Evolutionary conservation across 2,888 invertebrate species (phyloP).

Genomic region (Molanna angustata): DNA sequence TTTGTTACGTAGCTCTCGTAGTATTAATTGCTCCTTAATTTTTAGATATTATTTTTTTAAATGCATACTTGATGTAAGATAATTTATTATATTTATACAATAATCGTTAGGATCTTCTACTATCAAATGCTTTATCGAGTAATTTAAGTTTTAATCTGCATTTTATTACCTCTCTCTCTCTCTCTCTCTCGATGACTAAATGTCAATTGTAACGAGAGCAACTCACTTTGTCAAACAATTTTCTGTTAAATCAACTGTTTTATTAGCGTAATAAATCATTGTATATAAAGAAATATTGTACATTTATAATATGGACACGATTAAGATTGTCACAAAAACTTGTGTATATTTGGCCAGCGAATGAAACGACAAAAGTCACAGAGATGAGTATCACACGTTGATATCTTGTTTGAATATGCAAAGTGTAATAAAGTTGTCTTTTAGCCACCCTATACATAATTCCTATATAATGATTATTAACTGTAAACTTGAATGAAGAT

Average conservation of each 20-base stretch:
- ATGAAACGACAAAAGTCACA: too few species aligned
- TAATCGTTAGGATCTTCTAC: not conserved
- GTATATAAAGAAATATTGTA: conserved; percentile 23
- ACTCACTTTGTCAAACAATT: not conserved
- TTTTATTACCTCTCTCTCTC: too few species aligned
- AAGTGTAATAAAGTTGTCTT: not conserved
- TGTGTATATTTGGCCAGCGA: conserved; percentile 17
- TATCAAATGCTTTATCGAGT: not conserved
- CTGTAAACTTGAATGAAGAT: conserved; percentile 15
- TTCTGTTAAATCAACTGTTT: not conserved
- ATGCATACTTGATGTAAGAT: not conserved
- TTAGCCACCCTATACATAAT: not conserved
- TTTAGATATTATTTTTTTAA: conserved; percentile 10
- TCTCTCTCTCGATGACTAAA: not conserved
- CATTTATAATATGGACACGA: conserved; percentile 23
- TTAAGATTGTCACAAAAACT: conserved; percentile 17
- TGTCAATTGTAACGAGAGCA: not conserved
- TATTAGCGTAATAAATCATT: conserved; percentile 4
- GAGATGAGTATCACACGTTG: too few species aligned
- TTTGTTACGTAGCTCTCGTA: conserved; percentile 12
- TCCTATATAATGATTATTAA: conserved; percentile 1
- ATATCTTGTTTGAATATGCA: too few species aligned
- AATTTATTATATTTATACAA: not conserved
- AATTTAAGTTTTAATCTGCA: not conserved
- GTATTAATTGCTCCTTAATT: conserved; percentile 8